Evolutionary conservation across 2,797 vertebrate genomes (phyloP).

Genomic region (Perodicticus potto): DNA sequence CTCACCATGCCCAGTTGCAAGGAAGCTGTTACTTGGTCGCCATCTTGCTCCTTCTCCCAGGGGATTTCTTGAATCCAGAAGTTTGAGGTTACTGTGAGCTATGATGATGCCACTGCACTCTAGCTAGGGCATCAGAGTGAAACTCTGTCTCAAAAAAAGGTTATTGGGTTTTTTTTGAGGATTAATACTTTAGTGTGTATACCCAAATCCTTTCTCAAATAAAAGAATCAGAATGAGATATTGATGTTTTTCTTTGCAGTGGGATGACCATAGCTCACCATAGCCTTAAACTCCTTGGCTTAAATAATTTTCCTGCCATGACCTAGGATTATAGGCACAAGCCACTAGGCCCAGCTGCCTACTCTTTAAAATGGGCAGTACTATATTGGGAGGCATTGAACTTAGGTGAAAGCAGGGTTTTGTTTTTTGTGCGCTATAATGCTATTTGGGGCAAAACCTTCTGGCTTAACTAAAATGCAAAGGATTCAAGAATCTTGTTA

Average conservation of each 20-base stretch:
- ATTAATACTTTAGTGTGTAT: neutral
- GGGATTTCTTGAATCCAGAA: neutral
- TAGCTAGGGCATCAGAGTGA: neutral
- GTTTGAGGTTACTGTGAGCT: neutral
- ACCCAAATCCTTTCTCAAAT: neutral
- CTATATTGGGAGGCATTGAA: rapidly evolving
- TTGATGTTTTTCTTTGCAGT: slow-evolving; percentile 49
- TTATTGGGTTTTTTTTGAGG: neutral
- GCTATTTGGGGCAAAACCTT: rapidly evolving
- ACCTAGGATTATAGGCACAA: neutral
- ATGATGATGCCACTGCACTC: neutral
- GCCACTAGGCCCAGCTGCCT: neutral
- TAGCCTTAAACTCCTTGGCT: neutral
- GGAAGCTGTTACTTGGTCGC: no score
- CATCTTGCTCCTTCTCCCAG: no score
- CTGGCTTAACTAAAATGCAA: neutral
- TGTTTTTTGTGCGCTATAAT: rapidly evolving
- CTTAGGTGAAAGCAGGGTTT: rapidly evolving
- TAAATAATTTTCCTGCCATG: neutral
- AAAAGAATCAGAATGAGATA: neutral
- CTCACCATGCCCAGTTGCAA: no score
- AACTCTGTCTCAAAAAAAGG: neutral
- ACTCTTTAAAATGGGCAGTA: slow-evolving; percentile 32
- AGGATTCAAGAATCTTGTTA: rapidly evolving
- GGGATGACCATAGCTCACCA: neutral